Evolutionary conservation across 37 sponge, comb jelly and placozoan genomes (phyloP).

Genomic region (Bolinopsis microptera): DNA sequence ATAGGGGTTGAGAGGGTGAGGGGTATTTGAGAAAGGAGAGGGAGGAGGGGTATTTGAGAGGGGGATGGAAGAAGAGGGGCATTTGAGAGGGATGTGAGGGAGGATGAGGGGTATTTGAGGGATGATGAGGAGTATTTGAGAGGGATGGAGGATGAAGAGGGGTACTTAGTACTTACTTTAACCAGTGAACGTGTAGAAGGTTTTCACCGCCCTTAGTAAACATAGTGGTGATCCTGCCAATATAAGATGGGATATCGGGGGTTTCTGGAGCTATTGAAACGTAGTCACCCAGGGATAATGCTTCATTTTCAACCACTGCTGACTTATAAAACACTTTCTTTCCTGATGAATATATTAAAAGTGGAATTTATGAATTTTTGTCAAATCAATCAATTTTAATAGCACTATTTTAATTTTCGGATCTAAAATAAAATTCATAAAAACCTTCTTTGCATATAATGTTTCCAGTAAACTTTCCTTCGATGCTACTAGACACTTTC

Average conservation of each 20-base stretch:
- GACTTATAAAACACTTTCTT: background rate
- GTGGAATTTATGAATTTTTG: too few species aligned
- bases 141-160: background rate
- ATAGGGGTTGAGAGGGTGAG: constrained; percentile 51
- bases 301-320: background rate
- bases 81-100: too few species aligned
- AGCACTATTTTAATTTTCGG: too few species aligned
- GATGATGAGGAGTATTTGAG: background rate
- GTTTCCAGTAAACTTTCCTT: constrained; percentile 1
- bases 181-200: constrained; percentile 79
- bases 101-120: too few species aligned
- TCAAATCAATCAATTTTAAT: too few species aligned
- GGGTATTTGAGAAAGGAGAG: constrained; percentile 68
- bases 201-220: constrained; percentile 18
- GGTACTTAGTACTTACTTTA: constrained; percentile 50
- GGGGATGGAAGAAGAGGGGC: background rate
- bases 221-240: constrained; percentile 6
- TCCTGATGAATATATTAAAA: background rate
- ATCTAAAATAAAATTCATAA: too few species aligned
- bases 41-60: background rate
- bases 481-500: constrained; percentile 19
- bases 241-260: background rate
- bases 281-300: constrained; percentile 3
- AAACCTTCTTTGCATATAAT: background rate
- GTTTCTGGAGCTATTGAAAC: constrained; percentile 41